Evolutionary conservation across 1,140 invertebrate species (phyloP).

Genomic region (Anastrepha obliqua): DNA sequence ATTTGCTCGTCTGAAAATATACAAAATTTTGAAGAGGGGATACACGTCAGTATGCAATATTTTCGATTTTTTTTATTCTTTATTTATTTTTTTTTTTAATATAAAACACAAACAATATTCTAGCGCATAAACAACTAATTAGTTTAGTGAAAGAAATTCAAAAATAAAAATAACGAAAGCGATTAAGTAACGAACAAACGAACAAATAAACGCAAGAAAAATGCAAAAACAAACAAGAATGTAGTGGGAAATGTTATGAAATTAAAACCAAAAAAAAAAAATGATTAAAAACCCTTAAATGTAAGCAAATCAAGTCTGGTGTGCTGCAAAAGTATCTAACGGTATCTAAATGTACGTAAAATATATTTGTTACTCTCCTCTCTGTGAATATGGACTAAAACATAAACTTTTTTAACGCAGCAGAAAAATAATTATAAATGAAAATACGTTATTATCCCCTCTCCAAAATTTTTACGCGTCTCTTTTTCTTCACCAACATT

Average conservation of each 20-base stretch:
- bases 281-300: slow-evolving; percentile 46
- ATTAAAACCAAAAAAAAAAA: slow-evolving; percentile 59
- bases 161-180: slow-evolving; percentile 62
- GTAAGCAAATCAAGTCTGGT: not conserved
- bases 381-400: too few relatives aligned
- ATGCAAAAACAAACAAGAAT: slow-evolving; percentile 41
- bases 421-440: slow-evolving; percentile 23
- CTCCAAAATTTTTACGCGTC: slow-evolving; percentile 58
- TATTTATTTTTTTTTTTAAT: not conserved
- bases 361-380: not conserved
- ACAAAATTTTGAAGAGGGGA: slow-evolving; percentile 73
- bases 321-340: not conserved
- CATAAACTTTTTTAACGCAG: not conserved
- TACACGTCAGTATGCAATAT: slow-evolving; percentile 68
- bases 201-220: not conserved
- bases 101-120: slow-evolving; percentile 25
- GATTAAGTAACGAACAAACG: not conserved
- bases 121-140: not conserved
- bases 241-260: slow-evolving; percentile 63
- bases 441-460: slow-evolving; percentile 62
- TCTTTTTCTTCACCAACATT: not conserved
- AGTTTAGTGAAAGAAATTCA: not conserved
- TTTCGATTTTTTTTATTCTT: not conserved
- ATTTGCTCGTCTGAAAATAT: slow-evolving; percentile 70
- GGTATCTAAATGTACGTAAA: not conserved